These are phyloP conservation scores for Cryptocephalus primarius DNA, from an alignment of 2,888 invertebrate species.

Conservation along the genomic window DNA sequence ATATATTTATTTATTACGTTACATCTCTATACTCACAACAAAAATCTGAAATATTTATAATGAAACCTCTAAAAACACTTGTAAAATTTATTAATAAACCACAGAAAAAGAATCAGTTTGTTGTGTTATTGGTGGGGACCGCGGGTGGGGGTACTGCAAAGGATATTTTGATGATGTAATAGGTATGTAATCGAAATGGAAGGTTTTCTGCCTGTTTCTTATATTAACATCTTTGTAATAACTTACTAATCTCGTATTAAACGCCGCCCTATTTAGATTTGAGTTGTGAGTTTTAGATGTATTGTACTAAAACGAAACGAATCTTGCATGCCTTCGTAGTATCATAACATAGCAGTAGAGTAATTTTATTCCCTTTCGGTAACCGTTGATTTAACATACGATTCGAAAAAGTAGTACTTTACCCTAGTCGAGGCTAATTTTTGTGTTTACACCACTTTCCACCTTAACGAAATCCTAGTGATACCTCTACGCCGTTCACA, in stretches of 20 bases:
- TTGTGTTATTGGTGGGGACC: constrained; percentile 9
- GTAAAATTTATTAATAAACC: constrained; percentile 32
- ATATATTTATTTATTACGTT: constrained; percentile 38
- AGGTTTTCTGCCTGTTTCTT: constrained; percentile 7
- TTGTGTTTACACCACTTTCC: too few relatives aligned
- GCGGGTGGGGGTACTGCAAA: not conserved
- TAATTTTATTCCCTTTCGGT: too few relatives aligned
- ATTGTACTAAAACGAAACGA: constrained; percentile 10
- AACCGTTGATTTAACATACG: too few relatives aligned
- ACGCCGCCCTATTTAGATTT: not conserved
- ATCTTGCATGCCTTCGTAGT: too few relatives aligned
- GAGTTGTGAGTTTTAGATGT: constrained; percentile 37
- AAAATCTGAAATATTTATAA: constrained; percentile 31
- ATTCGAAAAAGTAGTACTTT: too few relatives aligned
- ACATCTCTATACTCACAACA: constrained; percentile 41
- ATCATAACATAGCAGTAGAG: too few relatives aligned
- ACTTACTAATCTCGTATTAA: too few relatives aligned
- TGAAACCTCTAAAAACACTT: constrained; percentile 26
- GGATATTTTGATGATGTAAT: constrained; percentile 1
- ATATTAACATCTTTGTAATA: constrained; percentile 8
- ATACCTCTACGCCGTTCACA: too few relatives aligned
- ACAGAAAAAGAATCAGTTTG: constrained; percentile 10
- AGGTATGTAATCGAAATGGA: constrained; percentile 10
- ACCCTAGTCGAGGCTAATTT: too few relatives aligned
- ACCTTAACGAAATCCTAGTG: too few relatives aligned